phyloP scores from a whole-genome alignment of 1,140 invertebrate genomes.

The Lucilia sericata region DNA sequence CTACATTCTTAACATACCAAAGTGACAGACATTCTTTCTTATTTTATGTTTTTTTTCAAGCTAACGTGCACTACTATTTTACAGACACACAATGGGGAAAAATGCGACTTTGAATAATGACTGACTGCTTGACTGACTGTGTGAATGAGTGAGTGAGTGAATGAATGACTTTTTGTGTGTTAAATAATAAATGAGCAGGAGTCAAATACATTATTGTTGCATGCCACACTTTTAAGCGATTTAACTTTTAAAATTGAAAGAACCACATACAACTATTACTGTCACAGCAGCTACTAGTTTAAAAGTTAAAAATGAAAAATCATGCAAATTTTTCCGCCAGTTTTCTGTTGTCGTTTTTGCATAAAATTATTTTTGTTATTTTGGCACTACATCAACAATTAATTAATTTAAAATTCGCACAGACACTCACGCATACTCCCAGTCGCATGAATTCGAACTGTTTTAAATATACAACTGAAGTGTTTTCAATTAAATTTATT shows the following conservation, averaged over 20 bases:
- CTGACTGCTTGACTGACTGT: neutral
- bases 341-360: neutral
- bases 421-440: neutral
- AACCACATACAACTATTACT: neutral
- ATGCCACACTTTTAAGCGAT: neutral
- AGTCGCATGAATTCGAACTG: neutral
- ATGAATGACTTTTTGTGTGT: neutral
- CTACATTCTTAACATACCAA: conserved; percentile 12
- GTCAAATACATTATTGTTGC: neutral
- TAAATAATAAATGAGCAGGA: neutral
- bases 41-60: no score
- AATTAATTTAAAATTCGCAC: conserved; percentile 2
- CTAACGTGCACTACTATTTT: no score
- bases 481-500: conserved; percentile 25
- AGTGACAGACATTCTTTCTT: neutral
- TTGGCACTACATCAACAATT: conserved; percentile 33
- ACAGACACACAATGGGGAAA: no score
- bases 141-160: neutral
- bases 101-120: neutral
- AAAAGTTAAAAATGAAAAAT: neutral
- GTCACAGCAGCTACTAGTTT: neutral
- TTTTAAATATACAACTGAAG: neutral
- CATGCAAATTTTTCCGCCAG: neutral
- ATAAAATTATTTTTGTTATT: conserved; percentile 13
- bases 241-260: neutral